Conservation (phyloP, 2,888 invertebrate genomes). For the Agonopterix heracliana region DNA sequence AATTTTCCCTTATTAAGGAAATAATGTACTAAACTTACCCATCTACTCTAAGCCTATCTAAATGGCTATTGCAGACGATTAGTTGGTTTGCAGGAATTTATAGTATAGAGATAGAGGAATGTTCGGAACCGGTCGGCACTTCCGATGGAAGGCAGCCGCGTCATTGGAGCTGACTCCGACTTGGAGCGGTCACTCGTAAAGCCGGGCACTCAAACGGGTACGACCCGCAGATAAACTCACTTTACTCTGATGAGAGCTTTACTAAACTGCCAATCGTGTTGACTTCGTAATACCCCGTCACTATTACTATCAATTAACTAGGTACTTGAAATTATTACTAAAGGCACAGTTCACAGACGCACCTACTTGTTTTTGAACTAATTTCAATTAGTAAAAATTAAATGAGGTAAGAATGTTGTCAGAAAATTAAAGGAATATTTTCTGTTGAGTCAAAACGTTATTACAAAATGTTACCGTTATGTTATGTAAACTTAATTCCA, state of each 20-base stretch:
- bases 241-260: slow-evolving; percentile 2
- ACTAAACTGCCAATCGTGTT: slow-evolving; percentile 1
- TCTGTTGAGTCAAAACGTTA: too few species aligned
- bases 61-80: neutral
- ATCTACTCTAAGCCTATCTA: too few species aligned
- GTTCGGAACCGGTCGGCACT: slow-evolving; percentile 51
- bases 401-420: too few species aligned
- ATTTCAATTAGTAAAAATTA: too few species aligned
- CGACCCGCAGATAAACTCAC: slow-evolving; percentile 1
- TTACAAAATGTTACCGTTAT: too few species aligned
- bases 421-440: too few species aligned
- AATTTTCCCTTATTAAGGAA: too few species aligned
- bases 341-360: too few species aligned
- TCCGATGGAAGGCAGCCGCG: slow-evolving; percentile 39
- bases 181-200: neutral
- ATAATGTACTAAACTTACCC: too few species aligned
- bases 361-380: too few species aligned
- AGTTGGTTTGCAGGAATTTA: slow-evolving; percentile 24
- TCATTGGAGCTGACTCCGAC: slow-evolving; percentile 22
- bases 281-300: neutral
- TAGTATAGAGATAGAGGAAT: slow-evolving; percentile 52
- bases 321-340: too few species aligned
- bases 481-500: neutral
- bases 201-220: neutral
- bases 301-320: neutral